phyloP scores from a whole-genome alignment of 2,797 vertebrate genomes.

The Astyanax mexicanus region DNA sequence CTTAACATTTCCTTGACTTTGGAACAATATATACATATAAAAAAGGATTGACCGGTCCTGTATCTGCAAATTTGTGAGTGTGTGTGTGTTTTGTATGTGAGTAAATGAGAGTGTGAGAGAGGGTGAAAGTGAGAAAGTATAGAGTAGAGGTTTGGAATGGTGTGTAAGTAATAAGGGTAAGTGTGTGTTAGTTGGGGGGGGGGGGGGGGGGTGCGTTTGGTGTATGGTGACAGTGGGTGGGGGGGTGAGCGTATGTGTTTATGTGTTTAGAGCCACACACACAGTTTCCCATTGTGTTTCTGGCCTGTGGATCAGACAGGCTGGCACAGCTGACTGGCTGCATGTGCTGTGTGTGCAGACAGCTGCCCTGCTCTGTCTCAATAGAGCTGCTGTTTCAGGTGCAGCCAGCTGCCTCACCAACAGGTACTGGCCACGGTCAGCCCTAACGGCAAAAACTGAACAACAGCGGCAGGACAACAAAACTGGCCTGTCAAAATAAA shows the following conservation, averaged over 20 bases:
- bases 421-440: constrained; percentile 68
- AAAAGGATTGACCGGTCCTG: background rate
- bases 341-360: constrained; percentile 79
- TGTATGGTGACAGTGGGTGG: constrained; percentile 14
- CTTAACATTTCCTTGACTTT: too few species aligned
- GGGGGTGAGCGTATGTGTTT: constrained; percentile 35
- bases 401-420: constrained; percentile 78
- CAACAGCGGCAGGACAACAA: background rate
- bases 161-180: too few species aligned
- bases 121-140: background rate
- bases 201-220: background rate
- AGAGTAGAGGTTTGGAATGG: background rate
- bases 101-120: constrained; percentile 19
- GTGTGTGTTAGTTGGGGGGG: too few species aligned
- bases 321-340: constrained; percentile 80
- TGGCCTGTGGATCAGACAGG: constrained; percentile 61
- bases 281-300: constrained; percentile 75
- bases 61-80: background rate
- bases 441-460: background rate
- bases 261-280: constrained; percentile 37
- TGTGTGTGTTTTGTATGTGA: constrained; percentile 1
- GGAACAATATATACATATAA: too few species aligned
- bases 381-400: constrained; percentile 82
- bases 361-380: constrained; percentile 80
- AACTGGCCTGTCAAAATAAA: background rate